These are phyloP conservation scores for Gila orcuttii DNA, from an alignment of 2,113 vertebrate species.

Conservation along the genomic window DNA sequence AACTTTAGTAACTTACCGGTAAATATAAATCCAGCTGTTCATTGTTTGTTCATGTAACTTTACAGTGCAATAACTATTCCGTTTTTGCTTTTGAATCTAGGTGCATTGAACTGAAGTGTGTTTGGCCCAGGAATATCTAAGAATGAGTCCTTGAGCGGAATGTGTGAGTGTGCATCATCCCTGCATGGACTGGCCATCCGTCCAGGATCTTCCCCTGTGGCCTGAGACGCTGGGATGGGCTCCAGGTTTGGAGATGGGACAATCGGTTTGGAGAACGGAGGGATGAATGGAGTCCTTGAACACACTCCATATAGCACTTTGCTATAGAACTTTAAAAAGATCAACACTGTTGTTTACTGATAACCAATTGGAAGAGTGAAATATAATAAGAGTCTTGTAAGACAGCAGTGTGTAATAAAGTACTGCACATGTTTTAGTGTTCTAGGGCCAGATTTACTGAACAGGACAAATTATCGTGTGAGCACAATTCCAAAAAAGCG, in stretches of 20 bases:
- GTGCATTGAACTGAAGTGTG: slow-evolving; percentile 20
- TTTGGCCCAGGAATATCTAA: slow-evolving; percentile 2
- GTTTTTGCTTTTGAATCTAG: slow-evolving; percentile 36
- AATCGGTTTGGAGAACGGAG: not conserved
- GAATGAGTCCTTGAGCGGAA: slow-evolving; percentile 1
- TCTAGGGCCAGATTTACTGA: too few species aligned
- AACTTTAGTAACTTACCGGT: too few species aligned
- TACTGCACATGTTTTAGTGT: not conserved
- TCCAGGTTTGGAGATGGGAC: not conserved
- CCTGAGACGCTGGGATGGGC: not conserved
- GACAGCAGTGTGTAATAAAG: not conserved
- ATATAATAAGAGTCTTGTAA: not conserved
- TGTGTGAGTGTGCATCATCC: not conserved
- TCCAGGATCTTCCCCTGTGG: not conserved
- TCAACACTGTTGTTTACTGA: not conserved
- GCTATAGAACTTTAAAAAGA: not conserved
- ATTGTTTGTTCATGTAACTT: too few species aligned
- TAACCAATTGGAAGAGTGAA: not conserved
- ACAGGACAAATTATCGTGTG: too few species aligned
- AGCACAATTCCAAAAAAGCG: too few species aligned
- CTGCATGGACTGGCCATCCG: not conserved
- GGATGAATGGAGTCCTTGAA: not conserved
- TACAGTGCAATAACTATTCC: too few species aligned
- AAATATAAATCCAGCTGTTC: too few species aligned
- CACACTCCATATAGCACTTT: not conserved